These are phyloP conservation scores for Philopotamus ludificatus DNA, from an alignment of 1,140 invertebrate species.

Conservation along the genomic window DNA sequence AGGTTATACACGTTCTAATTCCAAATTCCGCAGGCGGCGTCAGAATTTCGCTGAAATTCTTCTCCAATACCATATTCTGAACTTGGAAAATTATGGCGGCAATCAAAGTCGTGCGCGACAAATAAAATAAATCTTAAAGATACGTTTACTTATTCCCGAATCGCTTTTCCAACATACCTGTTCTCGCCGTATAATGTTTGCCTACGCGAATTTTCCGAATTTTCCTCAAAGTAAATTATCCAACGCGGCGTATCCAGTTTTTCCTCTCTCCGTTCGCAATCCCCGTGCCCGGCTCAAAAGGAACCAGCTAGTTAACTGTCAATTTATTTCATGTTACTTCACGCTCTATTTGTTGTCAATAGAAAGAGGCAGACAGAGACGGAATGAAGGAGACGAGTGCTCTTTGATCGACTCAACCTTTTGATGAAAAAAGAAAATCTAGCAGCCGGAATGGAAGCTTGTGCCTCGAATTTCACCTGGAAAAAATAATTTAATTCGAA, in stretches of 20 bases:
- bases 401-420: conserved; percentile 21
- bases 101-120: background rate
- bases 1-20: no score
- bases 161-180: background rate
- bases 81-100: background rate
- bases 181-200: conserved; percentile 9
- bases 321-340: conserved; percentile 40
- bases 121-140: background rate
- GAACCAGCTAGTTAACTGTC: conserved; percentile 39
- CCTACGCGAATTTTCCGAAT: conserved; percentile 3
- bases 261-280: conserved; percentile 25
- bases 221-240: conserved; percentile 25
- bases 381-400: conserved; percentile 8
- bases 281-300: conserved; percentile 16
- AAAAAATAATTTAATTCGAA: background rate
- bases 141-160: background rate
- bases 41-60: no score
- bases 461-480: no score
- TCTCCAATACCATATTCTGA: no score
- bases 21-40: no score
- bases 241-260: conserved; percentile 2
- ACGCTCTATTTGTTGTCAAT: conserved; percentile 40
- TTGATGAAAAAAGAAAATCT: background rate
- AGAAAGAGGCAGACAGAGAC: conserved; percentile 8
- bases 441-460: background rate